phyloP scores from a whole-genome alignment of 2,797 vertebrate genomes.

The Peromyscus eremicus region DNA sequence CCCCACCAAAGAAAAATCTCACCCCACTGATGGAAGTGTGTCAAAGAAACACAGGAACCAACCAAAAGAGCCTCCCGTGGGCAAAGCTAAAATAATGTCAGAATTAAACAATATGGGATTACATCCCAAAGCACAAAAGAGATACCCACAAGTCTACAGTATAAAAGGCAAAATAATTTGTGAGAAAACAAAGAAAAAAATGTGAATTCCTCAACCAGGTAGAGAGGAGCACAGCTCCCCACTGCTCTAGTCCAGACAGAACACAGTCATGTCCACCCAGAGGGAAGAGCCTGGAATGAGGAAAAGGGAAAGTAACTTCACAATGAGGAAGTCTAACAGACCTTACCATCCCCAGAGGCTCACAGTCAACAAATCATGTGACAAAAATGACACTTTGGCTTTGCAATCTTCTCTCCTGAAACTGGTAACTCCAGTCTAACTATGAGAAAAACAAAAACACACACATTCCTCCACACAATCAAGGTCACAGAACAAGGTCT shows the following conservation, averaged over 20 bases:
- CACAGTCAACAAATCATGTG: not conserved
- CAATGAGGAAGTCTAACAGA: not conserved
- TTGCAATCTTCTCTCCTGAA: not conserved
- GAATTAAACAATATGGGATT: not conserved
- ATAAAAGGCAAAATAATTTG: not conserved
- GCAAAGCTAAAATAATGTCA: not conserved
- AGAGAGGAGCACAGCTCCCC: not conserved
- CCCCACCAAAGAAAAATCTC: not conserved
- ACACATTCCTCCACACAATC: not conserved
- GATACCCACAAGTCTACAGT: not conserved
- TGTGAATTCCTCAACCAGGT: not conserved
- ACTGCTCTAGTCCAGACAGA: not conserved
- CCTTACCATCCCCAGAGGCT: not conserved
- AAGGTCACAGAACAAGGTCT: not conserved
- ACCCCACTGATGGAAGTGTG: not conserved
- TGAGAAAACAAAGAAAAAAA: not conserved
- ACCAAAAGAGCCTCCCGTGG: not conserved
- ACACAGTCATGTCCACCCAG: not conserved
- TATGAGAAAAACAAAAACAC: not conserved
- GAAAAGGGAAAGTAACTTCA: not conserved
- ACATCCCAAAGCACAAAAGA: not conserved
- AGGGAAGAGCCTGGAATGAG: not conserved
- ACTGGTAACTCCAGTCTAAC: not conserved
- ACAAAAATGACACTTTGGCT: not conserved
- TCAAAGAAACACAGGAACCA: not conserved